Conservation (phyloP, 2,113 vertebrate genomes). For the Neotoma lepida region DNA sequence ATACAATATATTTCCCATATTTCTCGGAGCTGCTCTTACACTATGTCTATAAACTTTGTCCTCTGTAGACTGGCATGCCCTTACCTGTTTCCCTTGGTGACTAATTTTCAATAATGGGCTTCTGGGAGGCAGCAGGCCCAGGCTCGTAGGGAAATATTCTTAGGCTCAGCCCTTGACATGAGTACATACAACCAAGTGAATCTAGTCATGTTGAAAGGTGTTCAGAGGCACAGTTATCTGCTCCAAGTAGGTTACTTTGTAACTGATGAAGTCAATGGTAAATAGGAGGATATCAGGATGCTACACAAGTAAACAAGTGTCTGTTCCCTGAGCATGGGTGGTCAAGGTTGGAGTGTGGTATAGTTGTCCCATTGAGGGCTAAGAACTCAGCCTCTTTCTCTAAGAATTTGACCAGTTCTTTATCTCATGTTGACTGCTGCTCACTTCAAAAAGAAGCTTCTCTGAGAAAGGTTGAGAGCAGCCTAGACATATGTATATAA, state of each 20-base stretch:
- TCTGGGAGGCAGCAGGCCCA: not conserved
- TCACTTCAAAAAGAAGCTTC: not conserved
- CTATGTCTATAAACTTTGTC: not conserved
- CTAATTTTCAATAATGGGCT: not conserved
- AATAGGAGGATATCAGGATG: not conserved
- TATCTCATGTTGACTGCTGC: not conserved
- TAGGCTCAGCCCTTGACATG: not conserved
- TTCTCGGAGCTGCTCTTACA: not conserved
- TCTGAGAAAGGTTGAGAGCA: not conserved
- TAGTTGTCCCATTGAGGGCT: not conserved
- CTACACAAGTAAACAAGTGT: not conserved
- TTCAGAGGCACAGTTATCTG: not conserved
- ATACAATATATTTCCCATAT: not conserved
- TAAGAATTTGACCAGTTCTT: not conserved
- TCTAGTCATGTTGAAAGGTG: not conserved
- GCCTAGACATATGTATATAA: not conserved
- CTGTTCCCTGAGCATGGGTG: no score
- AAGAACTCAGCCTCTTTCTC: not conserved
- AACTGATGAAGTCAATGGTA: not conserved
- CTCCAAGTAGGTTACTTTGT: not conserved
- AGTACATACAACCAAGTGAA: not conserved
- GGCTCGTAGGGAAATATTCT: not conserved
- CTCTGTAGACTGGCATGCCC: not conserved
- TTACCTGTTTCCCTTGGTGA: not conserved
- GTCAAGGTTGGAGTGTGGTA: not conserved